Evolutionary conservation across 2,888 invertebrate genomes (phyloP), one percentile per base, ranked within the genome.

Genomic region (Phengaris alcon): DNA sequence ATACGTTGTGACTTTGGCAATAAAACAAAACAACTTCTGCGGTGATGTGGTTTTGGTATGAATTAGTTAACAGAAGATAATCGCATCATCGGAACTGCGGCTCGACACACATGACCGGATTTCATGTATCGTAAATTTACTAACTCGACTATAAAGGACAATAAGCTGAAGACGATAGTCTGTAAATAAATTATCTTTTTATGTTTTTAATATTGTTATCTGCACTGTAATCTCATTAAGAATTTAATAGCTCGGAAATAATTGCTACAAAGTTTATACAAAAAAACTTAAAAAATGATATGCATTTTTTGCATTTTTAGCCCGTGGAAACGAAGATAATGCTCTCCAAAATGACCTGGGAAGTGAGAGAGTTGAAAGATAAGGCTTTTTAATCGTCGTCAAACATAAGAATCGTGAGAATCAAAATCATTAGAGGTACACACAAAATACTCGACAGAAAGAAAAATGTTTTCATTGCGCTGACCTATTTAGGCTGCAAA

Each of bases 161-260:
- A 64, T 35, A 59, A 59, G 22, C 12, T 64, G 35, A 44, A 64
- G 64, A 64, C 35, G 35, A 64, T 64, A 35, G 35, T 59, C 59
- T 6, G 35, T 64, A 44, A 12, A 64, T 64, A 64, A 64, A 64
- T 64, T 64, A 64, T 64, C 64, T 35, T 59, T 59, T 64, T 64
- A 64, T 44, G 64, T 64, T 35, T 64, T 44, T 44, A 64, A 44
- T 64, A 64, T 35, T 35, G 35, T 64, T 64, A 64, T 64, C 64
- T 44, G 35, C 13, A 12, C 12, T 12, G 35, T 12, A 35, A 64
- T 35, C 35, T 64, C 64, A 64, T 64, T 64, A 64, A 64, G 64
- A 64, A 64, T 64, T 64, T 64, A 64, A 64, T 64, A 13, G 12
- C 64, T 12, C 64, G 64, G 44, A 64, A 64, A 64, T 64, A 64